Percentiles rank a stretch among this genome's conserved stretches.
Evolutionary conservation across 1,140 invertebrate genomes (phyloP).

Genomic region (Saccostrea echinata): DNA sequence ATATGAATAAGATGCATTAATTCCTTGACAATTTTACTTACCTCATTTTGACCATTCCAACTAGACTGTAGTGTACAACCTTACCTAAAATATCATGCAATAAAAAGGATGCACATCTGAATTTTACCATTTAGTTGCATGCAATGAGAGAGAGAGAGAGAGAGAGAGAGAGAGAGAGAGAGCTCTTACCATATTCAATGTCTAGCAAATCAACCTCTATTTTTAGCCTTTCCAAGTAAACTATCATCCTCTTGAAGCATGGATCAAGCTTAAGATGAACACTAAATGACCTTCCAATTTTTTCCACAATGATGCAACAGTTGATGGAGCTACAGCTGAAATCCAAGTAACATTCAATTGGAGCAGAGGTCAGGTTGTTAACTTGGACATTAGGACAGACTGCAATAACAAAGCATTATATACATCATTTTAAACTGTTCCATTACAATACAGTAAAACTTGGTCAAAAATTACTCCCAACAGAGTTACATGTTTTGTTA

Average conservation of each 20-base stretch:
- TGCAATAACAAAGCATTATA: neutral
- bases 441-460: too few relatives aligned
- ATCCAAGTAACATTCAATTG: conserved; percentile 39
- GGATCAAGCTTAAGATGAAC: conserved; percentile 41
- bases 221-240: conserved; percentile 46
- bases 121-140: neutral
- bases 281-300: conserved; percentile 29
- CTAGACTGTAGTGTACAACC: neutral
- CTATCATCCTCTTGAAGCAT: conserved; percentile 40
- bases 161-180: neutral
- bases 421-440: too few relatives aligned
- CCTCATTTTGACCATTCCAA: neutral
- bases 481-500: too few relatives aligned
- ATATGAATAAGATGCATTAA: too few relatives aligned
- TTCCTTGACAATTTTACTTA: too few relatives aligned
- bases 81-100: neutral
- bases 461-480: too few relatives aligned
- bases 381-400: neutral
- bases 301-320: conserved; percentile 46
- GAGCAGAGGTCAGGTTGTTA: neutral
- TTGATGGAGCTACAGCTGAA: conserved; percentile 42
- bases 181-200: conserved; percentile 43
- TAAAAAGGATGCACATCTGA: neutral
- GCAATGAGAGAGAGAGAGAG: neutral
- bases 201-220: conserved; percentile 47